Percentiles rank a stretch among this genome's conserved stretches.
phyloP scores from a whole-genome alignment of 2,797 vertebrate genomes.

The Manis javanica region DNA sequence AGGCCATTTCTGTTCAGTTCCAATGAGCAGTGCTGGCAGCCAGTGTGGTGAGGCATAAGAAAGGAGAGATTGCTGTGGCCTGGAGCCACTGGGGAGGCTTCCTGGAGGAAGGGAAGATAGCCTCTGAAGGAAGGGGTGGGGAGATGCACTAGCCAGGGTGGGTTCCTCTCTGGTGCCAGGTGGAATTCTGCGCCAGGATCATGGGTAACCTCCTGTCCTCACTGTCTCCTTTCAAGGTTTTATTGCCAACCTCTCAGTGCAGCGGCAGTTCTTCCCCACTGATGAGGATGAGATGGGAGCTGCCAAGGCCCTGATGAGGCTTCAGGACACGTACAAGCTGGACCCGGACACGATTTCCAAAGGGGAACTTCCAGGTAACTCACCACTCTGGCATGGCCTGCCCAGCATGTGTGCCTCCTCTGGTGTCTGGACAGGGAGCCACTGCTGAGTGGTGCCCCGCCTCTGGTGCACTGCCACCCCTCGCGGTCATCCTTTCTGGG shows the following conservation, averaged over 20 bases:
- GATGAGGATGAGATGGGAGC: conserved; percentile 96
- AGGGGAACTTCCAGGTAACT: conserved; percentile 94
- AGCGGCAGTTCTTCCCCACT: conserved; percentile 95
- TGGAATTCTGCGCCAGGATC: background rate
- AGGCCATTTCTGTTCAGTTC: background rate
- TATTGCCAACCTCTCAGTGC: conserved; percentile 95
- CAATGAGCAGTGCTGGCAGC: background rate
- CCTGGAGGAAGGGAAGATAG: background rate
- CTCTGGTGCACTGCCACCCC: background rate
- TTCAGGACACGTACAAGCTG: conserved; percentile 97
- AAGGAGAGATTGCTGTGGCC: background rate
- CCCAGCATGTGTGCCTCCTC: rapidly evolving
- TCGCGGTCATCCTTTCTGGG: background rate
- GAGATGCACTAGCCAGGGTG: background rate
- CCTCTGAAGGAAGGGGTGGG: background rate
- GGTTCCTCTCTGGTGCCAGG: background rate
- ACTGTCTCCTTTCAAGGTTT: conserved; percentile 89
- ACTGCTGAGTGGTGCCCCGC: background rate
- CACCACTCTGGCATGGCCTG: background rate
- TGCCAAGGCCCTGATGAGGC: conserved; percentile 96
- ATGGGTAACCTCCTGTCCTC: background rate
- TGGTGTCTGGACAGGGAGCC: background rate
- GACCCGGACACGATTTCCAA: conserved; percentile 95
- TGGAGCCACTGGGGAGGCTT: background rate
- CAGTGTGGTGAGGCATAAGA: background rate